Evolutionary conservation across 2,797 vertebrate species (phyloP).

Genomic region (Melanotaenia pygmaea): DNA sequence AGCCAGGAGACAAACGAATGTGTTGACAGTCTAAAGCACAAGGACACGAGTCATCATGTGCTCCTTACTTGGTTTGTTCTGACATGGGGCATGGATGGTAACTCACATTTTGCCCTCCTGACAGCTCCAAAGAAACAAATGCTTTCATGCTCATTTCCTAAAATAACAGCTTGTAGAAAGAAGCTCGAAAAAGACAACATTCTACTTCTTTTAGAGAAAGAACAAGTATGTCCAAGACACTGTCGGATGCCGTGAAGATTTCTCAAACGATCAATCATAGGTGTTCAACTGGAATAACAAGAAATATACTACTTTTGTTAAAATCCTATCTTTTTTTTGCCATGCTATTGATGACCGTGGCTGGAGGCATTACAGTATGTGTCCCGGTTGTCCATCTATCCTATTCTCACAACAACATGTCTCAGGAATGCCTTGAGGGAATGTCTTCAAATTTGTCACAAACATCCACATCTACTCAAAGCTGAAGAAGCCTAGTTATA

Average conservation of each 20-base stretch:
- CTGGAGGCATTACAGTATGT: constrained; percentile 9
- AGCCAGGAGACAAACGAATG: constrained; percentile 48
- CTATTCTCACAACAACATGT: background rate
- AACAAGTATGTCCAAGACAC: constrained; percentile 23
- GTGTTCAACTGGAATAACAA: constrained; percentile 16
- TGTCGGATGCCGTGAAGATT: background rate
- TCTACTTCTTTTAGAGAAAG: constrained; percentile 7
- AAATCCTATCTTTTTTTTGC: background rate
- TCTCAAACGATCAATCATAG: constrained; percentile 28
- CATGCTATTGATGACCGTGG: background rate
- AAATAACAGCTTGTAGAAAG: constrained; percentile 35
- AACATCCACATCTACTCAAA: background rate
- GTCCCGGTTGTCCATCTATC: background rate
- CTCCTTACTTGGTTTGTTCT: constrained; percentile 45
- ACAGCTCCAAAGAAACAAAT: constrained; percentile 34
- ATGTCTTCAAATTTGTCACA: constrained; percentile 11
- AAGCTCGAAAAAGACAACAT: constrained; percentile 8
- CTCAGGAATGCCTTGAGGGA: background rate
- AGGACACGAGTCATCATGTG: constrained; percentile 41
- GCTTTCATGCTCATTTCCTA: constrained; percentile 43
- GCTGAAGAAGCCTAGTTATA: background rate
- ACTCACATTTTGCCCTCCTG: constrained; percentile 29
- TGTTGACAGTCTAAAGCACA: constrained; percentile 59
- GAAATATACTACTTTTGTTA: constrained; percentile 10
- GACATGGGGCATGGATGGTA: constrained; percentile 47